Conservation (phyloP, 2,888 invertebrate species). For the Stegana nigrithorax region DNA sequence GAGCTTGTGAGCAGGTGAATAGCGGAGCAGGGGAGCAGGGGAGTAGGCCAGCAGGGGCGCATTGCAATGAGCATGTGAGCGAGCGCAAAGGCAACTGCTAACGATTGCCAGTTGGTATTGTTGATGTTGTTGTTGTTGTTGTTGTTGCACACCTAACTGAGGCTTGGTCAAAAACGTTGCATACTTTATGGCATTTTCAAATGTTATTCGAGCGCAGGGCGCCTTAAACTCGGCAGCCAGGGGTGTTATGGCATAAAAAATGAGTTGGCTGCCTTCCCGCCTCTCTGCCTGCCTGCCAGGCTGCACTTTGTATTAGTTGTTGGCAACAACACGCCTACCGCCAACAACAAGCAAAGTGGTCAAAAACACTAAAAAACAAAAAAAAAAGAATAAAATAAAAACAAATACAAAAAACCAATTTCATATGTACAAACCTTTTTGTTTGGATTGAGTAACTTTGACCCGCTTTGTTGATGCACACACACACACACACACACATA, state of each 20-base stretch:
- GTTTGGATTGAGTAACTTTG: slow-evolving; percentile 23
- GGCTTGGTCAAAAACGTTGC: slow-evolving; percentile 46
- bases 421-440: background rate
- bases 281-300: background rate
- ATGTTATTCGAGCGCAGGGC: slow-evolving; percentile 49
- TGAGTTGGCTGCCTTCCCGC: slow-evolving; percentile 1
- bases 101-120: no score
- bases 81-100: no score
- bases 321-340: slow-evolving; percentile 11
- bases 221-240: no score
- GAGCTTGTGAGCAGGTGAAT: no score
- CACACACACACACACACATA: no score
- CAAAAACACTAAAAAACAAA: slow-evolving; percentile 1
- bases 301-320: slow-evolving; percentile 5
- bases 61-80: no score
- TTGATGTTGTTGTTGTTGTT: background rate
- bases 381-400: background rate
- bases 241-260: slow-evolving; percentile 13
- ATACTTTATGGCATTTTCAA: slow-evolving; percentile 49
- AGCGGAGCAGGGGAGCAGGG: no score
- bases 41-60: no score
- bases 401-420: no score
- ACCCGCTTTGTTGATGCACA: slow-evolving; percentile 15
- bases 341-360: slow-evolving; percentile 25
- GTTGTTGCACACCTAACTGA: background rate